These are phyloP conservation scores for Pampus argenteus DNA, from an alignment of 2,797 vertebrate species.

Conservation along the genomic window DNA sequence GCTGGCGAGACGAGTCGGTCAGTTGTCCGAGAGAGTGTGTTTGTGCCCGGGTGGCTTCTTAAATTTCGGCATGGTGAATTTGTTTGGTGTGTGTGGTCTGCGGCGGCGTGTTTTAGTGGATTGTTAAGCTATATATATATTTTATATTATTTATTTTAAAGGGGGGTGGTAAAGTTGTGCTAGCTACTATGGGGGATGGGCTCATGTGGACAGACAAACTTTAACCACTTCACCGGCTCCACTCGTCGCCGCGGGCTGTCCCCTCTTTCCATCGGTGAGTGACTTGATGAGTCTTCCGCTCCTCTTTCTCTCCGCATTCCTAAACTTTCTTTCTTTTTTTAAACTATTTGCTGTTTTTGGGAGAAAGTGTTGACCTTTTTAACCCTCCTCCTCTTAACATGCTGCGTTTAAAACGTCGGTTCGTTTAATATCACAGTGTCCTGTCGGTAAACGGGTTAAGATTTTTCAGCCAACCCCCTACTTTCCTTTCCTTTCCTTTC, in stretches of 20 bases:
- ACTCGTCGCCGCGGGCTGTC: constrained; percentile 55
- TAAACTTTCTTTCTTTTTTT: constrained; percentile 55
- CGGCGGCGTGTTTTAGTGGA: constrained; percentile 48
- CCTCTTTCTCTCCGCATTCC: constrained; percentile 56
- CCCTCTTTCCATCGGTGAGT: constrained; percentile 28
- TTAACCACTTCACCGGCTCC: constrained; percentile 83
- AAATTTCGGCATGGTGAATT: constrained; percentile 45
- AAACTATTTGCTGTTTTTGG: constrained; percentile 24
- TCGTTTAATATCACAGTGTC: constrained; percentile 23
- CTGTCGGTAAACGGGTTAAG: constrained; percentile 72
- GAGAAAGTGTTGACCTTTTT: neutral
- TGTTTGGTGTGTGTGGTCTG: constrained; percentile 20
- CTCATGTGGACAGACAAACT: constrained; percentile 79
- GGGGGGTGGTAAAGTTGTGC: constrained; percentile 77
- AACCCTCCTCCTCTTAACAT: neutral
- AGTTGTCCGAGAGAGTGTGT: constrained; percentile 39
- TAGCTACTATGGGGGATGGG: constrained; percentile 82
- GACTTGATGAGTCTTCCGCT: constrained; percentile 41
- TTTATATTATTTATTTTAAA: constrained; percentile 58
- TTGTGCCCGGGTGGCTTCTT: constrained; percentile 1
- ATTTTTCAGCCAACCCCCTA: constrained; percentile 47
- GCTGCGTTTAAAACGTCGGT: constrained; percentile 5
- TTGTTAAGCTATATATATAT: constrained; percentile 36
- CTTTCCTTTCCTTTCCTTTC: constrained; percentile 10
- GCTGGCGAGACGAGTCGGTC: constrained; percentile 43